Evolutionary conservation across 2,888 invertebrate genomes (phyloP), one percentile per base, ranked within the genome.

Genomic region (Seladonia tumulorum): DNA sequence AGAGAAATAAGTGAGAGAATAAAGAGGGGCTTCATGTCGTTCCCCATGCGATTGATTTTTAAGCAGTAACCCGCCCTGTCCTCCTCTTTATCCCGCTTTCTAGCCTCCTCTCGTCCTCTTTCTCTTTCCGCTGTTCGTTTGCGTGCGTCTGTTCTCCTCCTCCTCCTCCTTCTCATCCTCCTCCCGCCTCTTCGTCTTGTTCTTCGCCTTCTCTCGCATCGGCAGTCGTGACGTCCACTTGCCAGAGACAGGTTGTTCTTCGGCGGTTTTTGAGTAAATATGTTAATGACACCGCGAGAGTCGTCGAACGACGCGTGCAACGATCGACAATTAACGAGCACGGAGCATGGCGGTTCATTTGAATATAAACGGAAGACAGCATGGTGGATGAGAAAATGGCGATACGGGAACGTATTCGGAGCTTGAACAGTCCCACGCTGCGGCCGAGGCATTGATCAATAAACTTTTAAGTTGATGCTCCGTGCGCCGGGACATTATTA

Each of bases 11-110:
- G 42, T n/a, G 63, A 68, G 72, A 76, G 53, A 71, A 63, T 53
- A 29, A 39, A 71, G 53, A 74, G 49, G 49, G 74, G 57, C 18
- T 60, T 70, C 83, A 25, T 70, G 83, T 66, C 45, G 71, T 83
- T 60, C 14, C 2, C n/a, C 25, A 53, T 57, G 53, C 73, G 66
- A 83, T 83, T 83, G 84, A 83, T 83, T 83, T 73, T 83, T 83
- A 83, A 83, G 25, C 53, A 76, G 72, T n/a, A 47, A 66, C 49
- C 47, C 35, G 12, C 16, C 63, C 71, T 35, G 42, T 63, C 35
- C 49, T 57, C 12, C 49, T 63, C 18, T 49, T 77, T 39, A 45
- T 47, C 49, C 18, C n/a, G 49, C 47, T n/a, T 68, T 49, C 10
- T 16, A 2, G 57, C 12, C 39, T 42, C 3, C 16, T 25, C 7